A percentile compares a stretch with the other conserved stretches of the same genome.
Conservation (phyloP, 2,888 invertebrate species). For the Brachylomia viminalis region DNA sequence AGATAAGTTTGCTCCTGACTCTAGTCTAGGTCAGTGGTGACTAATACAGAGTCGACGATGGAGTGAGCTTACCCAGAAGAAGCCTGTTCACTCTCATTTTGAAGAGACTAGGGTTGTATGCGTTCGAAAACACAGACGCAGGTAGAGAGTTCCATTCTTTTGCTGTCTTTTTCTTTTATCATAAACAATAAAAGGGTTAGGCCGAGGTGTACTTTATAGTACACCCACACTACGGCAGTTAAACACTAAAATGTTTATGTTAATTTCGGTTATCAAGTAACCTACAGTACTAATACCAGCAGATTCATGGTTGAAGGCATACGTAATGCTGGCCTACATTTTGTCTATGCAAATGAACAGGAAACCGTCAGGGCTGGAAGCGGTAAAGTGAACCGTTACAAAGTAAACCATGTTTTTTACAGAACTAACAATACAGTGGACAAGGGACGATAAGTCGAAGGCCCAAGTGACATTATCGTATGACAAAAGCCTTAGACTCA, state of each 20-base stretch:
- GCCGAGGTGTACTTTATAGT: not conserved
- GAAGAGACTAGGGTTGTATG: too few species aligned
- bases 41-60: too few species aligned
- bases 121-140: too few species aligned
- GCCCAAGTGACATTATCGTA: conserved; percentile 47
- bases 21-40: too few species aligned
- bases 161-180: not conserved
- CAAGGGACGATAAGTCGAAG: conserved; percentile 30
- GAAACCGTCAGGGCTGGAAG: conserved; percentile 74
- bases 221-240: not conserved
- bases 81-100: too few species aligned
- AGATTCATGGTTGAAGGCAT: conserved; percentile 66
- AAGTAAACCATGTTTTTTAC: conserved; percentile 65
- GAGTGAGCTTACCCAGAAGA: too few species aligned
- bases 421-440: conserved; percentile 52
- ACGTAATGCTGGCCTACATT: conserved; percentile 77
- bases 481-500: conserved; percentile 10
- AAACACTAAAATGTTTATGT: not conserved
- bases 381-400: conserved; percentile 68
- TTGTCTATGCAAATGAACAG: conserved; percentile 75
- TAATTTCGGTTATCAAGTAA: conserved; percentile 38
- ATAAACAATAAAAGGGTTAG: not conserved
- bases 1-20: too few species aligned
- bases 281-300: conserved; percentile 45
- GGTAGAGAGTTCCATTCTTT: too few species aligned